Base-by-base conservation (phyloP, 2,888 invertebrate species). In the Torymus tubicola region DNA sequence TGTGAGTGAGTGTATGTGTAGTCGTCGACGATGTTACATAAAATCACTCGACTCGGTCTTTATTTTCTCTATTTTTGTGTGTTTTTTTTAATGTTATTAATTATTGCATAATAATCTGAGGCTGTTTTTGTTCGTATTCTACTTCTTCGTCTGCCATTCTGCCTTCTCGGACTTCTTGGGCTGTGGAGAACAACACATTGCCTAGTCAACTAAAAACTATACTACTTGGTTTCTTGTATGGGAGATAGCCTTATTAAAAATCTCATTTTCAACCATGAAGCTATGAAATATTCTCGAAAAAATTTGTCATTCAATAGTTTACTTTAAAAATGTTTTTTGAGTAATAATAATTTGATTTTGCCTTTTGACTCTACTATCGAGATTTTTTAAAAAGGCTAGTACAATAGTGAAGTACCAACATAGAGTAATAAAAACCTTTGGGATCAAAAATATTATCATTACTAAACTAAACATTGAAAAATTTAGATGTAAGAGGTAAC, bases 131-230 rank as follows among this genome's bases (percentile, higher is more conserved):
- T 84, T 82, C 82, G 81, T 82, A 87, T 87, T 87, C 88, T 89
- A 90, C 86, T 93, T 94, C 93, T 94, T 94, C 93, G 94, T 94
- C 92, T 93, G 93, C 94, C 94, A 94, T 91, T 94, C 94, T 91
- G 94, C 94, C 90, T 94, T 94, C 93, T 95, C 95, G 90, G 94
- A 93, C 91, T 95, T 95, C 94, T 95, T 95, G 89, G 94, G 93
- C 95, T 95, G 95, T 93, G 90, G 87, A 89, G 87, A 90, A 90
- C 87, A 91, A 93, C 86, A 90, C 86, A 88, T 89, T 86, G 87
- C 88, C 89, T 88, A 87, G 84, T 88, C 85, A 88, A 87, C 87
- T 87, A 87, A 84, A 80, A 81, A 71, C 83, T 83, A 84, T 57
- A 61, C 82, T 80, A 76, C 70, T 73, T 75, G 8, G 12, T 21